Base-by-base conservation (phyloP, 2,797 vertebrate genomes). In the Cynodonichthys magdalenae region DNA sequence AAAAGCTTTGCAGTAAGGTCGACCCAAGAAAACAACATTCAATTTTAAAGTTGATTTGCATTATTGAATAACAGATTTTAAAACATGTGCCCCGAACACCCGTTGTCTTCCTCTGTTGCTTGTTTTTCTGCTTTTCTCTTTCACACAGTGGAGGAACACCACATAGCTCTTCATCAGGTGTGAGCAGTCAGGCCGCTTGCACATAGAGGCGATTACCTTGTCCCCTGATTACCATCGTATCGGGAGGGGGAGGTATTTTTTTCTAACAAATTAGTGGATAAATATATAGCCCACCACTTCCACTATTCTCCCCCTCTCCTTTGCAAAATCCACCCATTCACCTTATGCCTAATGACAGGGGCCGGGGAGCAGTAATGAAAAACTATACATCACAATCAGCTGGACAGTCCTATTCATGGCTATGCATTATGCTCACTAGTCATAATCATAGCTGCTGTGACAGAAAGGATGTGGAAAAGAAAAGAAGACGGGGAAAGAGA, bases 301-400 rank as follows among this genome's bases (percentile, higher is more conserved):
- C 67, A 72, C 76, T 61, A 68, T 81, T 69, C 80, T 56, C 73
- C 79, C 74, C 65, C 74, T 55, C 61, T 61, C 53, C 53, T 66
- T 73, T 54, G 66, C 78, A 71, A 71, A 68, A 82, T 86, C 79
- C 84, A 75, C 81, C 84, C 81, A 77, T 83, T 71, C 79, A 84
- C 95, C 96, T 96, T 94, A 95, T 94, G 94, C 96, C 95, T 96
- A 95, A 95, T 96, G 95, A 95, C 93, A 94, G 93, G 95, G 95
- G 94, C 95, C 93, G 96, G 94, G 94, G 95, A 95, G 92, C 93
- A 82, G 96, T 99, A 99, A 99, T 99, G 97, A 98, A 98, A 98
- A 98, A 96, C 96, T 95, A 99, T 98, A 98, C 94, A 98, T 99
- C 97, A 99, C 97, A 96, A 99, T 99, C 96, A 99, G 93, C 79